Evolutionary conservation across 2,888 invertebrate species (phyloP).

Genomic region (Drosophila yooni): DNA sequence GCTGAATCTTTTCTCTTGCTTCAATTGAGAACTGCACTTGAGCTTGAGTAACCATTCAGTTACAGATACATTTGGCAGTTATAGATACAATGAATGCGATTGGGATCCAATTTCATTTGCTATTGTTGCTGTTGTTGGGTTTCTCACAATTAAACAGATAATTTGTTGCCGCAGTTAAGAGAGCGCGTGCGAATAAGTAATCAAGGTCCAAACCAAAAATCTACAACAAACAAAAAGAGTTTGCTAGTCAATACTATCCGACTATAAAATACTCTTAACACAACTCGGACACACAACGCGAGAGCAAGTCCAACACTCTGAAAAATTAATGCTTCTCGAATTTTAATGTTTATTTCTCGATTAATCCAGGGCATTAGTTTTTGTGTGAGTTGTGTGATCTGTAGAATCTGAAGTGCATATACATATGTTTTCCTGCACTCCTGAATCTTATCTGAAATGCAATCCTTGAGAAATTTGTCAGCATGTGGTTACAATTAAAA

Average conservation of each 20-base stretch:
- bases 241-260: neutral
- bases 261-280: neutral
- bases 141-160: constrained; percentile 76
- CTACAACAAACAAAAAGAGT: too few species aligned
- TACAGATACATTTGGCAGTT: constrained; percentile 26
- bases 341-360: neutral
- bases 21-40: constrained; percentile 36
- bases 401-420: neutral
- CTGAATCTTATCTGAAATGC: too few species aligned
- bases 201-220: constrained; percentile 29
- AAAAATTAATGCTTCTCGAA: neutral
- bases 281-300: neutral
- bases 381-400: neutral
- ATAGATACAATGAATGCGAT: constrained; percentile 30
- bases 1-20: neutral
- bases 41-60: constrained; percentile 22
- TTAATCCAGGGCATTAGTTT: neutral
- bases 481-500: too few species aligned
- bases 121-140: constrained; percentile 46
- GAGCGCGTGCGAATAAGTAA: constrained; percentile 63
- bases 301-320: too few species aligned
- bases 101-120: constrained; percentile 34
- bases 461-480: too few species aligned
- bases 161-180: constrained; percentile 55
- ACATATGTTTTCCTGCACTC: too few species aligned